These are phyloP conservation scores for Gorsachius goisagi DNA, from an alignment of 2,113 vertebrate genomes.

Conservation along the genomic window DNA sequence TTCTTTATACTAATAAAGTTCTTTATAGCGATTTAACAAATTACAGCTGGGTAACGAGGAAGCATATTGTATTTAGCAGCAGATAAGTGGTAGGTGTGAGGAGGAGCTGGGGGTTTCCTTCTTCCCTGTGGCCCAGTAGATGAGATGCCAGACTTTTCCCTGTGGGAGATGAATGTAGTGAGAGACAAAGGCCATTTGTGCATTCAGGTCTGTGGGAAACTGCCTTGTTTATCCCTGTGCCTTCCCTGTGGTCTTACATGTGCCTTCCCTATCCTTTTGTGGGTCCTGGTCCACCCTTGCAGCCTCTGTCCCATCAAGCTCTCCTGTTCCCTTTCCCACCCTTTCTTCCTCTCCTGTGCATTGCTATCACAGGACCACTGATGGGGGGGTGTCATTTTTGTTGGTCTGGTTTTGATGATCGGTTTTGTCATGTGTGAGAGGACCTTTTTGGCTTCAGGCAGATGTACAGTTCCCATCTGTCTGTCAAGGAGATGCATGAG, in stretches of 20 bases:
- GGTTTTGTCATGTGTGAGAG: background rate
- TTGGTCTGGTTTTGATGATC: background rate
- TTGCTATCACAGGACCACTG: background rate
- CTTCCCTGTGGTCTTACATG: background rate
- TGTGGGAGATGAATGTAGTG: background rate
- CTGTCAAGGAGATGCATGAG: conserved; percentile 31
- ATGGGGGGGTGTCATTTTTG: background rate
- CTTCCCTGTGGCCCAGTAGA: background rate
- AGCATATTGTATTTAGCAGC: background rate
- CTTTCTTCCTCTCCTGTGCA: background rate
- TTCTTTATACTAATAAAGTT: background rate
- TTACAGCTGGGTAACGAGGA: background rate
- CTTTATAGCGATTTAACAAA: conserved; percentile 1
- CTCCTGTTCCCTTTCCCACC: background rate
- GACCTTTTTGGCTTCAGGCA: background rate
- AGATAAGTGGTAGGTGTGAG: background rate
- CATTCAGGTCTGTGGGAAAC: background rate
- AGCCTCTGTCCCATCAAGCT: background rate
- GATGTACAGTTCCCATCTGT: background rate
- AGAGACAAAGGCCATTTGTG: conserved; percentile 6
- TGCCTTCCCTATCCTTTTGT: background rate
- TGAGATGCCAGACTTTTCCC: conserved; percentile 2
- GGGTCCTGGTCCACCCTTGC: background rate
- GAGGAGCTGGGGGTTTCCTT: background rate
- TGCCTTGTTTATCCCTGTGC: background rate